Conservation (phyloP, 2,113 vertebrate species). For the Ivindomyrus marchei region DNA sequence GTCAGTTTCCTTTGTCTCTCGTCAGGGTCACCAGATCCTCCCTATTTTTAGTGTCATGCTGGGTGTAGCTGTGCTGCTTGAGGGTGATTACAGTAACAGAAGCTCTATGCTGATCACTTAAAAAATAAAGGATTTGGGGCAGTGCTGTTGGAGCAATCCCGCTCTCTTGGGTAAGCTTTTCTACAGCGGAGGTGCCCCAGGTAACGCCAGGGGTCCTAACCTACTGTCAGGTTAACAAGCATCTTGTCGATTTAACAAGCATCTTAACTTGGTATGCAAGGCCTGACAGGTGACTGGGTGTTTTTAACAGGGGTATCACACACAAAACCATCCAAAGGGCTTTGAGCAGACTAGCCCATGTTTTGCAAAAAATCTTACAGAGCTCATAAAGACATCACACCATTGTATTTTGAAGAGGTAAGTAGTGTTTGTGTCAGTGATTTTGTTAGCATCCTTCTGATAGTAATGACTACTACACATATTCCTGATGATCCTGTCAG, state of each 20-base stretch:
- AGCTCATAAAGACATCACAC: not conserved
- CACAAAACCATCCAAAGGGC: not conserved
- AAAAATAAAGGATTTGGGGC: not conserved
- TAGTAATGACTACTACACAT: not conserved
- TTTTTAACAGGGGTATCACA: not conserved
- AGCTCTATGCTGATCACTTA: not conserved
- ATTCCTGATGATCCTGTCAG: not conserved
- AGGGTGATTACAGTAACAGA: constrained; percentile 21
- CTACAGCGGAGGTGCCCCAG: not conserved
- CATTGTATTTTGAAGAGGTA: not conserved
- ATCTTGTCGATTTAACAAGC: not conserved
- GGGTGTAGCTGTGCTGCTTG: constrained; percentile 7
- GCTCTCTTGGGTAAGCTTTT: not conserved
- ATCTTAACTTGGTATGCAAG: not conserved
- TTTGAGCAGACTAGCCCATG: not conserved
- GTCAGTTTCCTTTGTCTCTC: not conserved
- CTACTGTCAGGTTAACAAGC: not conserved
- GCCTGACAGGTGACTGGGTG: not conserved
- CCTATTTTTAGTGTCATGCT: constrained; percentile 45
- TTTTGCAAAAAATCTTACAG: not conserved
- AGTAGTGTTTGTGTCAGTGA: not conserved
- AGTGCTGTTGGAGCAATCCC: not conserved
- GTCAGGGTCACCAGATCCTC: not conserved
- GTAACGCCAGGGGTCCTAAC: not conserved
- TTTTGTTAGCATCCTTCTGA: not conserved